Evolutionary conservation across 2,113 vertebrate species (phyloP).

Genomic region (Microcebus tavaratra): DNA sequence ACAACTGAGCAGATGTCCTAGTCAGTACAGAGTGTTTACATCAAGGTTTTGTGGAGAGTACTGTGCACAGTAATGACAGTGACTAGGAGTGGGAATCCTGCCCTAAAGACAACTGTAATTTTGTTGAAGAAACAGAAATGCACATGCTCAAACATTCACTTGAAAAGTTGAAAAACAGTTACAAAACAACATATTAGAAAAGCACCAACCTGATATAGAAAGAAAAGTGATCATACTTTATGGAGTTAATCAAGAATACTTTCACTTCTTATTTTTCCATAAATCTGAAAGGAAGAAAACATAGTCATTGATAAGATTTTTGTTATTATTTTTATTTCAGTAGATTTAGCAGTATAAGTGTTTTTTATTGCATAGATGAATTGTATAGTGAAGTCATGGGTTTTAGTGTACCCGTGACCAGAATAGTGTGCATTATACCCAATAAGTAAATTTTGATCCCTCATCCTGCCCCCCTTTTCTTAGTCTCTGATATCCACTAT

Average conservation of each 20-base stretch:
- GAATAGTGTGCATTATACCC: too few relatives aligned
- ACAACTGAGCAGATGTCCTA: not conserved
- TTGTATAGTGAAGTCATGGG: too few relatives aligned
- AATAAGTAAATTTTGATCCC: too few relatives aligned
- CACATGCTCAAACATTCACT: not conserved
- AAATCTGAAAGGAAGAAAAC: not conserved
- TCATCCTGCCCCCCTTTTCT: too few relatives aligned
- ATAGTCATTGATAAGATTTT: not conserved
- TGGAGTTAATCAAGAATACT: not conserved
- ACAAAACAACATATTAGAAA: not conserved
- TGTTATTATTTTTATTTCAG: too few relatives aligned
- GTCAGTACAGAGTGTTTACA: not conserved
- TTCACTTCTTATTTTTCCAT: not conserved
- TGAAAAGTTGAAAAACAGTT: not conserved
- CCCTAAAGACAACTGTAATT: not conserved
- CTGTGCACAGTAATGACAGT: not conserved
- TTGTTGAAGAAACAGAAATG: not conserved
- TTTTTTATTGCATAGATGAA: too few relatives aligned
- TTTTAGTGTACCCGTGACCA: too few relatives aligned
- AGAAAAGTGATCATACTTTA: not conserved
- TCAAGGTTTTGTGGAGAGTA: not conserved
- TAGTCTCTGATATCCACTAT: too few relatives aligned
- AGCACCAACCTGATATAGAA: not conserved
- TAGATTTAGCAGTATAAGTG: too few relatives aligned
- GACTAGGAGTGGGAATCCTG: not conserved